Evolutionary conservation across 2,113 vertebrate species (phyloP).

Genomic region (Ptyas mucosa): DNA sequence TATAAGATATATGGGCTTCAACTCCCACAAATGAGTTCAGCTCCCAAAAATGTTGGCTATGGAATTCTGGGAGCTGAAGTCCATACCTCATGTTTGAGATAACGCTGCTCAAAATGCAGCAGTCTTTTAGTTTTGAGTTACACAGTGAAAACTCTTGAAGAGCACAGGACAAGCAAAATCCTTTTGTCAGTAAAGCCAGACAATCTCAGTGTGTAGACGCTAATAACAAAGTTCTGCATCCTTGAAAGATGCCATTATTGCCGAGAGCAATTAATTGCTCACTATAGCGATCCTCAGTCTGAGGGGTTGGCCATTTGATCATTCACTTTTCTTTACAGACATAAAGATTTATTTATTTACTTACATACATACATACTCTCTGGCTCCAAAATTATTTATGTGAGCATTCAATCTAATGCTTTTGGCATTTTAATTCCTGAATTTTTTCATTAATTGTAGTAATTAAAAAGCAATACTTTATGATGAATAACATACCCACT

Average conservation of each 20-base stretch:
- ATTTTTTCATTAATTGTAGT: background rate
- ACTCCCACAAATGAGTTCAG: background rate
- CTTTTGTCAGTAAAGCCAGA: background rate
- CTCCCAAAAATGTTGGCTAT: background rate
- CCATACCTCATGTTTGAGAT: background rate
- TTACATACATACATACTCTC: background rate
- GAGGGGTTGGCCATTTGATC: background rate
- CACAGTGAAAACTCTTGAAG: background rate
- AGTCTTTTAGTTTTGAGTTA: background rate
- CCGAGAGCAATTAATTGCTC: background rate
- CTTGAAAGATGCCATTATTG: background rate
- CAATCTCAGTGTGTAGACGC: background rate
- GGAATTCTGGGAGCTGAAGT: background rate
- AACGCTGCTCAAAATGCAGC: background rate
- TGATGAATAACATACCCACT: background rate
- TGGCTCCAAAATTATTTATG: background rate
- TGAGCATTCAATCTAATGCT: background rate
- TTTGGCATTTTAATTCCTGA: background rate
- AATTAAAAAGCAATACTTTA: background rate
- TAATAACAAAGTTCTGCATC: background rate
- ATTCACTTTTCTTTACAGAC: background rate
- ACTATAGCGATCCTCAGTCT: background rate
- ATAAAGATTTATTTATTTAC: background rate
- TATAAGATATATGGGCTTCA: background rate
- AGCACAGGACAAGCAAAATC: background rate